These are phyloP conservation scores for Conus ventricosus DNA, from an alignment of 1,140 invertebrate species.

Conservation along the genomic window DNA sequence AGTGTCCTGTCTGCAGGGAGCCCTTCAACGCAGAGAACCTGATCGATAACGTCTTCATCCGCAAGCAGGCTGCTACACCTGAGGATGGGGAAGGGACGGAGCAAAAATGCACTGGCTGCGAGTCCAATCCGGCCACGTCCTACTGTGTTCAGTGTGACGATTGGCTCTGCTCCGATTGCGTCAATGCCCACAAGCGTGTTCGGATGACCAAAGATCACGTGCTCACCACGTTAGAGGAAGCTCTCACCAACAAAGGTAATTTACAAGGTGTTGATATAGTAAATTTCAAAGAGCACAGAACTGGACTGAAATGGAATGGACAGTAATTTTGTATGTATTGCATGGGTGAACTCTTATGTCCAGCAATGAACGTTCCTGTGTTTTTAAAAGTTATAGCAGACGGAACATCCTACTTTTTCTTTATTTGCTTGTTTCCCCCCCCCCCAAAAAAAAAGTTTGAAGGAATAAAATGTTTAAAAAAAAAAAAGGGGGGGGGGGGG, in stretches of 20 bases:
- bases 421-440: too few relatives aligned
- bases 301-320: too few relatives aligned
- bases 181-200: slow-evolving; percentile 82
- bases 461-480: too few relatives aligned
- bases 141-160: slow-evolving; percentile 93
- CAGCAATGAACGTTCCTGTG: too few relatives aligned
- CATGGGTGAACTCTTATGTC: too few relatives aligned
- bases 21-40: slow-evolving; percentile 80
- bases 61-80: slow-evolving; percentile 75
- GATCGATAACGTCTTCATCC: slow-evolving; percentile 86
- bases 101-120: slow-evolving; percentile 87
- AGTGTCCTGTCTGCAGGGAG: slow-evolving; percentile 80
- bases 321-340: too few relatives aligned
- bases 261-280: slow-evolving; percentile 10
- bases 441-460: too few relatives aligned
- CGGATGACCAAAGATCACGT: slow-evolving; percentile 93
- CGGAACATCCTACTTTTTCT: too few relatives aligned
- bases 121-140: slow-evolving; percentile 87
- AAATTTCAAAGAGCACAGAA: neutral
- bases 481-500: too few relatives aligned
- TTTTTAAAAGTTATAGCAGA: too few relatives aligned
- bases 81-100: slow-evolving; percentile 53
- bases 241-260: slow-evolving; percentile 34
- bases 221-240: slow-evolving; percentile 22
- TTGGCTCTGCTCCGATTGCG: slow-evolving; percentile 93